A percentile compares a stretch with the other conserved stretches of the same genome.
Evolutionary conservation across 1,140 invertebrate species (phyloP).

Genomic region (Ladona fulva): DNA sequence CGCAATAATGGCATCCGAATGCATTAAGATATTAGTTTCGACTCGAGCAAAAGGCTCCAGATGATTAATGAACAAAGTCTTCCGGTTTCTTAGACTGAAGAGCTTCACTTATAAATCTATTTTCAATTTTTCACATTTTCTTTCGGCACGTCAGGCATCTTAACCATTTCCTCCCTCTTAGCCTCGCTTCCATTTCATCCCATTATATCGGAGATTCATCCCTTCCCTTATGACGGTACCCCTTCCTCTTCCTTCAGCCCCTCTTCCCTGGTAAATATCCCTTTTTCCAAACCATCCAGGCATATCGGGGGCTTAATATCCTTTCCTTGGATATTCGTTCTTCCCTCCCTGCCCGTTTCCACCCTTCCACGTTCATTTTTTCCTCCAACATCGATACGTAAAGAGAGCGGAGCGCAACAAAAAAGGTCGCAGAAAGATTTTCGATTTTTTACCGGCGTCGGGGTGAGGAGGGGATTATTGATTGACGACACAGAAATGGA

Average conservation of each 20-base stretch:
- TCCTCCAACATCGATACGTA: too few relatives aligned
- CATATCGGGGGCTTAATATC: too few relatives aligned
- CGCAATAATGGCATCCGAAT: not conserved
- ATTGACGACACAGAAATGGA: too few relatives aligned
- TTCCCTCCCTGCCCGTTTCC: too few relatives aligned
- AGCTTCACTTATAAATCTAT: not conserved
- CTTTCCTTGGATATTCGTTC: too few relatives aligned
- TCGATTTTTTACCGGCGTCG: too few relatives aligned
- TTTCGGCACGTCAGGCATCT: not conserved
- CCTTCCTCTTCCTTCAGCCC: not conserved
- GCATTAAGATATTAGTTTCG: not conserved
- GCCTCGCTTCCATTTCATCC: not conserved
- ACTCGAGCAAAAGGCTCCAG: not conserved
- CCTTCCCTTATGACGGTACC: not conserved
- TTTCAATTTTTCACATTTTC: not conserved
- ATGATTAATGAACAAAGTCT: constrained; percentile 3
- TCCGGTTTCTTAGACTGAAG: not conserved
- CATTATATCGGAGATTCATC: not conserved
- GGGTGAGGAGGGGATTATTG: too few relatives aligned
- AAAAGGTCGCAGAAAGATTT: too few relatives aligned
- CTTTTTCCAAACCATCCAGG: too few relatives aligned
- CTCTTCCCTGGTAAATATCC: not conserved
- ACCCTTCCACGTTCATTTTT: too few relatives aligned
- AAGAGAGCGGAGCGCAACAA: too few relatives aligned
- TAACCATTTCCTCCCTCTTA: not conserved